Conservation (phyloP, 53 echinoderm and acorn worm species). For the Echinometra lucunter region DNA sequence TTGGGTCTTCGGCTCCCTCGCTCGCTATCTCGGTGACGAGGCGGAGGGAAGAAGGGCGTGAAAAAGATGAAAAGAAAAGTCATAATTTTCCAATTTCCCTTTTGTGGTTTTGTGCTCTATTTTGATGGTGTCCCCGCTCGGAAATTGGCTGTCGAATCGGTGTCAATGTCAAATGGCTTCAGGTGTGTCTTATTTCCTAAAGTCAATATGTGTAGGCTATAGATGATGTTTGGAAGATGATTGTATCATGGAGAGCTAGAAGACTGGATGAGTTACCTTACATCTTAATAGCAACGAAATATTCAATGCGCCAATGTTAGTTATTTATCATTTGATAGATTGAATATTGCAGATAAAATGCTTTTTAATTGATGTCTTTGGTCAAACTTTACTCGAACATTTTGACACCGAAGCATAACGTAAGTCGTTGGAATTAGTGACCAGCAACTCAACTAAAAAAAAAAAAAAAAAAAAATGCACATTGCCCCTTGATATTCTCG, state of each 20-base stretch:
- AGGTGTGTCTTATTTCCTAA: constrained; percentile 55
- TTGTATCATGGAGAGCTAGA: neutral
- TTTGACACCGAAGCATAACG: neutral
- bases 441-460: no score
- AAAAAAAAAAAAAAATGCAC: no score
- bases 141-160: constrained; percentile 55
- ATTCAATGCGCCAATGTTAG: neutral
- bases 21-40: constrained; percentile 42
- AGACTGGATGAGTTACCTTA: neutral
- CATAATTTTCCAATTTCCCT: constrained; percentile 69
- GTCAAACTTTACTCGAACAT: no score
- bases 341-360: neutral
- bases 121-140: constrained; percentile 64
- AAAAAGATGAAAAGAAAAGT: constrained; percentile 58
- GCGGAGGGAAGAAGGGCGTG: constrained; percentile 26
- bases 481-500: no score
- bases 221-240: neutral
- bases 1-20: constrained; percentile 26
- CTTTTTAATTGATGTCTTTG: no score
- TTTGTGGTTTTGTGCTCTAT: constrained; percentile 66
- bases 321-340: neutral
- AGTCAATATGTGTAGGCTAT: constrained; percentile 54
- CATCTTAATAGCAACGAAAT: neutral
- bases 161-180: constrained; percentile 54
- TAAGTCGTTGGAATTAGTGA: neutral